Base-by-base conservation (phyloP, 1,140 invertebrate species). In the Drosophila kohkoa region DNA sequence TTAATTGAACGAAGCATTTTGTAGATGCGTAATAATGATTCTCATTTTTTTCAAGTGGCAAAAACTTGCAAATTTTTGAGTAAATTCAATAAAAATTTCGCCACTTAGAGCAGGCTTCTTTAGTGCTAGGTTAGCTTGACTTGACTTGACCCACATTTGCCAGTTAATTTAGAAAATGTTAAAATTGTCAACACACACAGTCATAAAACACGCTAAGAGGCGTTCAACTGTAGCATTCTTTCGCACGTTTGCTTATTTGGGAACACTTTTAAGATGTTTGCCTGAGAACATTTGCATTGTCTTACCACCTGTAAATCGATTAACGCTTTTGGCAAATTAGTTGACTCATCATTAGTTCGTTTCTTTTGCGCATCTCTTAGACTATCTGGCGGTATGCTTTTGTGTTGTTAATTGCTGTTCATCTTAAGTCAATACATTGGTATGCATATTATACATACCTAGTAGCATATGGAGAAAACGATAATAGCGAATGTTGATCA, bases 241-340 rank as follows among this genome's bases (percentile, higher is more conserved):
- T 48, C 0, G 5, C 0, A 5, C 3, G 20, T 62, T 52, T 52
- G 13, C 32, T n/a, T 6, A 20, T 69, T 52, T 38, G 2, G 4
- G 30, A 25, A 25, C 20, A 25, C 20, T 25, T 25, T 25, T 25
- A 25, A 25, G 20, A 0, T 25, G 20, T 25, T 25, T 25, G 20
- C 2, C 30, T 32, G 5, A 32, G 30, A 32, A 8, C 30, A 8
- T 13, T 41, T 38, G 1, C 8, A 13, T 20, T 69, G n/a, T 13
- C 15, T 63, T 32, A 5, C 41, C 5, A n/a, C 3, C 43, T 10
- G 13, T 48, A n/a, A 32, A 49, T 57, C 20, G 41, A 55, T 60
- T 60, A 60, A 69, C 68, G 41, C 51, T 15, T 64, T 38, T 30
- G n/a, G 49, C 59, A 30, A 63, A 70, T 70, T 69, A 69, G 58